Evolutionary conservation across 2,113 vertebrate species (phyloP).

Genomic region (Calypte anna): DNA sequence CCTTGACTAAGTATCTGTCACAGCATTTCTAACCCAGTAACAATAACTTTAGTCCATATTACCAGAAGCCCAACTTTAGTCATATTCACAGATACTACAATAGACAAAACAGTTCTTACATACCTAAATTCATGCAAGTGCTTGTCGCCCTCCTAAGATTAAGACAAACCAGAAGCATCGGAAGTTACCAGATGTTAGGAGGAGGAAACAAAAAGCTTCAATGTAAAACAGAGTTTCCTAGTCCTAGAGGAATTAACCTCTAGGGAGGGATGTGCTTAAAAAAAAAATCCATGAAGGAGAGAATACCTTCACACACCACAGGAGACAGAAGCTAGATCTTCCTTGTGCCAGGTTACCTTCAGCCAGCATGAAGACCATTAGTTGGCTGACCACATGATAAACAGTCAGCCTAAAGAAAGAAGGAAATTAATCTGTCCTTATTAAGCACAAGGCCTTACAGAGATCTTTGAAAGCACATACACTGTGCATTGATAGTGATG

Average conservation of each 20-base stretch:
- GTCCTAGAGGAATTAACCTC: background rate
- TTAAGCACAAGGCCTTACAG: background rate
- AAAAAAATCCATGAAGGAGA: background rate
- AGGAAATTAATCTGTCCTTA: background rate
- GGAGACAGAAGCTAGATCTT: background rate
- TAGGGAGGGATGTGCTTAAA: background rate
- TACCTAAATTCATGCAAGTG: background rate
- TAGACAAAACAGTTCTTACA: background rate
- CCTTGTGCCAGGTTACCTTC: background rate
- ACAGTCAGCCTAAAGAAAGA: background rate
- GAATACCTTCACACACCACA: background rate
- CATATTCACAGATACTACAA: background rate
- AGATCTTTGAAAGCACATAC: background rate
- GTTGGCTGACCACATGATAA: background rate
- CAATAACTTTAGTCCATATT: background rate
- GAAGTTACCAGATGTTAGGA: rapidly evolving
- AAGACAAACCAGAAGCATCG: background rate
- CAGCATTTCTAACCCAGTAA: background rate
- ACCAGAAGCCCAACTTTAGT: background rate
- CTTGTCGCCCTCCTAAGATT: background rate
- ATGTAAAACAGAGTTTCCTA: background rate
- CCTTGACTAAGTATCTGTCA: background rate
- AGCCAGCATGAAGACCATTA: background rate
- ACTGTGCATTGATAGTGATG: background rate
- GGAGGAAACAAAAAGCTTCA: background rate